Evolutionary conservation across 2,888 invertebrate species (phyloP).

Genomic region (Apotomis capreana): DNA sequence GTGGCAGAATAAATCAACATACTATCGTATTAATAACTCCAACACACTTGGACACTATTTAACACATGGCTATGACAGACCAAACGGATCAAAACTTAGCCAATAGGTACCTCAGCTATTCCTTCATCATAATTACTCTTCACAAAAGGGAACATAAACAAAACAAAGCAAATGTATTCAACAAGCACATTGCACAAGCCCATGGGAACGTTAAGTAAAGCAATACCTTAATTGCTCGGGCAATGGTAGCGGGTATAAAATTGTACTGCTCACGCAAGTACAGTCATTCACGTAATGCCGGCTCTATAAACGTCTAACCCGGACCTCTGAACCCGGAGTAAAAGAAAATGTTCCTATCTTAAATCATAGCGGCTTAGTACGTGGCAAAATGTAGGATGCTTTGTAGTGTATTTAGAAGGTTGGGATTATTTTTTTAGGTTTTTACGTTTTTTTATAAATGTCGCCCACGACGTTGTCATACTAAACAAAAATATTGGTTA

Average conservation of each 20-base stretch:
- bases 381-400: not conserved
- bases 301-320: constrained; percentile 56
- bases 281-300: constrained; percentile 65
- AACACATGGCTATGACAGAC: no score
- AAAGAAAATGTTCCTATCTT: constrained; percentile 59
- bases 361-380: constrained; percentile 29
- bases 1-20: no score
- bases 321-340: constrained; percentile 47
- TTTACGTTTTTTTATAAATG: no score
- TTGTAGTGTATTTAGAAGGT: not conserved
- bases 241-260: constrained; percentile 58
- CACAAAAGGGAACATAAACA: not conserved
- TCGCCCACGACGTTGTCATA: no score
- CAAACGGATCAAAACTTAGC: no score
- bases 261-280: constrained; percentile 65
- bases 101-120: no score
- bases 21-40: no score
- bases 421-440: no score
- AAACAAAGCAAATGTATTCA: constrained; percentile 20
- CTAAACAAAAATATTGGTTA: no score
- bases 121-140: not conserved
- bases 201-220: constrained; percentile 37
- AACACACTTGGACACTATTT: no score
- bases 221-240: constrained; percentile 40
- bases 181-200: constrained; percentile 26